phyloP scores from a whole-genome alignment of 2,797 vertebrate genomes.

The Parotocinclus haroldoi region DNA sequence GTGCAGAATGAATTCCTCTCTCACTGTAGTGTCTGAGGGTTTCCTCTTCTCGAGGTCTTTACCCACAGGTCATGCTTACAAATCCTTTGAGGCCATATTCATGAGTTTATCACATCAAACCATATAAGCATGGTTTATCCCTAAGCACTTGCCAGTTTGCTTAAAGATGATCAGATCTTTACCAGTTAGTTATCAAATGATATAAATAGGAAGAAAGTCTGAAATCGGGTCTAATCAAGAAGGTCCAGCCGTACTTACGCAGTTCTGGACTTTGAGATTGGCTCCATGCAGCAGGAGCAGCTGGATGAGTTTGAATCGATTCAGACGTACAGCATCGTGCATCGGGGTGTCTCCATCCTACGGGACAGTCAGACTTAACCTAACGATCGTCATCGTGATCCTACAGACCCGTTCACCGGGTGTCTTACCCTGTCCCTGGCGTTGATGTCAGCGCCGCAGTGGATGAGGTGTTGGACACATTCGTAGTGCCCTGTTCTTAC shows the following conservation, averaged over 20 bases:
- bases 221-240: not conserved
- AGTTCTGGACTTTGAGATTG: slow-evolving; percentile 72
- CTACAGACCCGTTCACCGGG: no score
- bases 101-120: no score
- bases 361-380: not conserved
- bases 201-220: not conserved
- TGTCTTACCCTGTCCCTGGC: slow-evolving; percentile 77
- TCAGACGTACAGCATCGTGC: slow-evolving; percentile 82
- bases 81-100: no score
- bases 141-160: no score
- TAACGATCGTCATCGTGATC: not conserved
- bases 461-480: slow-evolving; percentile 81
- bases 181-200: no score
- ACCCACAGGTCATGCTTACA: no score
- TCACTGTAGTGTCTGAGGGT: no score
- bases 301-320: slow-evolving; percentile 79
- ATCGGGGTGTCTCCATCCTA: slow-evolving; percentile 85
- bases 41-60: no score
- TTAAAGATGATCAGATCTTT: no score
- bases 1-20: no score
- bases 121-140: no score
- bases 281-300: slow-evolving; percentile 80
- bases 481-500: slow-evolving; percentile 80
- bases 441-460: slow-evolving; percentile 80
- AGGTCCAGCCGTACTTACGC: slow-evolving; percentile 64